Percentiles rank a stretch among this genome's conserved stretches.
Conservation (phyloP, 2,888 invertebrate genomes). For the Rhabditoides inermis region DNA sequence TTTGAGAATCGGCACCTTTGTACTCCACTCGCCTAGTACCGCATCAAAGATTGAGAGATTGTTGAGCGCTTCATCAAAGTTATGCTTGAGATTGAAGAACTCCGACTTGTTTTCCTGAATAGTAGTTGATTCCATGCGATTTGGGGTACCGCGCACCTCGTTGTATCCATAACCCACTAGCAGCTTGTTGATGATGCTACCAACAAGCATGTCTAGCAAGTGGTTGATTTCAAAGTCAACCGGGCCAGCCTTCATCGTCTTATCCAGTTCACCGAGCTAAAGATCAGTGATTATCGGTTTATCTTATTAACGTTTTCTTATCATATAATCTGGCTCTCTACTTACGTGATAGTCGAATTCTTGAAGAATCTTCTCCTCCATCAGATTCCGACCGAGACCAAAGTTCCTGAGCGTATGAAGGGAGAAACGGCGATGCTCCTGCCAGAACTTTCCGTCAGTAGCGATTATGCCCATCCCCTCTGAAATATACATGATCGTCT, state of each 20-base stretch:
- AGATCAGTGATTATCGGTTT: background rate
- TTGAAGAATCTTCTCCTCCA: slow-evolving; percentile 24
- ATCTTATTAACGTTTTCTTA: background rate
- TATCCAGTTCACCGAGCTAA: background rate
- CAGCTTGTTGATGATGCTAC: slow-evolving; percentile 24
- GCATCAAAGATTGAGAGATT: background rate
- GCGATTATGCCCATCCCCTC: slow-evolving; percentile 12
- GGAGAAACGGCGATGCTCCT: slow-evolving; percentile 20
- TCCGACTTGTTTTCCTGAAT: background rate
- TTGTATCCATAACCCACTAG: slow-evolving; percentile 18
- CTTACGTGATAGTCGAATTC: slow-evolving; percentile 19
- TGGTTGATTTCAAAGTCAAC: slow-evolving; percentile 2
- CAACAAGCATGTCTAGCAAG: slow-evolving; percentile 21
- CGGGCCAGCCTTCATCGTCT: background rate
- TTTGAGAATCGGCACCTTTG: too few species aligned
- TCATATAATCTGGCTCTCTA: too few species aligned
- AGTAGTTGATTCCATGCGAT: background rate
- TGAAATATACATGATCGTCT: too few species aligned
- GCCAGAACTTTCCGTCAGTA: slow-evolving; percentile 17
- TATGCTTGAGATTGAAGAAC: background rate
- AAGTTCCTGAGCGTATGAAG: slow-evolving; percentile 24
- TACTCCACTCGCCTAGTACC: too few species aligned
- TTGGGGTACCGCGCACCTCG: slow-evolving; percentile 10
- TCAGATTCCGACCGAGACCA: slow-evolving; percentile 21
- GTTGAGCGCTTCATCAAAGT: background rate